A percentile compares a stretch with the other conserved stretches of the same genome.
Evolutionary conservation across 2,797 vertebrate genomes (phyloP).

Genomic region (Okamejei kenojei): DNA sequence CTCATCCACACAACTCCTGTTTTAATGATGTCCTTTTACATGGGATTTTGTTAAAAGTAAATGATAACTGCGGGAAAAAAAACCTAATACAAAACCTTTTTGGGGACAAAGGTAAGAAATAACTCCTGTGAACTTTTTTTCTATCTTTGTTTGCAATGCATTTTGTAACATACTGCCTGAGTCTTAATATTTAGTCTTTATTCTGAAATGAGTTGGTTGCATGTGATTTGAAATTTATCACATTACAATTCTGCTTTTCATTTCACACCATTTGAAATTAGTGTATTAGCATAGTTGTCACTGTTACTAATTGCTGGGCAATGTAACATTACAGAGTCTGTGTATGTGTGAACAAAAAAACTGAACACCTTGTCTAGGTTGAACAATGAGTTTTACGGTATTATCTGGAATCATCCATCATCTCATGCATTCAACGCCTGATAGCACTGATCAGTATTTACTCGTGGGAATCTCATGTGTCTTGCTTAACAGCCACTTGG

Average conservation of each 20-base stretch:
- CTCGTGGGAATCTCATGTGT: neutral
- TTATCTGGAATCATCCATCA: neutral
- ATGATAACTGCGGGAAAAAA: neutral
- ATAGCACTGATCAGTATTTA: slow-evolving; percentile 15
- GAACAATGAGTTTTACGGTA: neutral
- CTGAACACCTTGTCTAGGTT: neutral
- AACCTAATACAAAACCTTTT: neutral
- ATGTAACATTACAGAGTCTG: neutral
- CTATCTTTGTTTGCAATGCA: neutral
- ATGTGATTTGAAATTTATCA: neutral
- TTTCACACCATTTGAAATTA: neutral
- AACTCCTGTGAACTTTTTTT: neutral
- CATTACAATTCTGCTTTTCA: too few relatives aligned
- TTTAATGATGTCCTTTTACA: slow-evolving; percentile 8
- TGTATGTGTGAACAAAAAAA: neutral
- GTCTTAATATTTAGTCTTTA: neutral
- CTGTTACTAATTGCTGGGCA: slow-evolving; percentile 38
- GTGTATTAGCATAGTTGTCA: neutral
- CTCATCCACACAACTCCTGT: slow-evolving; percentile 13
- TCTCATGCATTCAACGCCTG: neutral
- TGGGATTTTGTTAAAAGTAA: neutral
- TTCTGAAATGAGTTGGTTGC: slow-evolving; percentile 8
- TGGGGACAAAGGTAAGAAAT: neutral
- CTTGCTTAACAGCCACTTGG: neutral
- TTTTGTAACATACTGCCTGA: neutral